A percentile compares a stretch with the other conserved stretches of the same genome.
Evolutionary conservation across 2,113 vertebrate species (phyloP).

Genomic region (Steatornis caripensis): DNA sequence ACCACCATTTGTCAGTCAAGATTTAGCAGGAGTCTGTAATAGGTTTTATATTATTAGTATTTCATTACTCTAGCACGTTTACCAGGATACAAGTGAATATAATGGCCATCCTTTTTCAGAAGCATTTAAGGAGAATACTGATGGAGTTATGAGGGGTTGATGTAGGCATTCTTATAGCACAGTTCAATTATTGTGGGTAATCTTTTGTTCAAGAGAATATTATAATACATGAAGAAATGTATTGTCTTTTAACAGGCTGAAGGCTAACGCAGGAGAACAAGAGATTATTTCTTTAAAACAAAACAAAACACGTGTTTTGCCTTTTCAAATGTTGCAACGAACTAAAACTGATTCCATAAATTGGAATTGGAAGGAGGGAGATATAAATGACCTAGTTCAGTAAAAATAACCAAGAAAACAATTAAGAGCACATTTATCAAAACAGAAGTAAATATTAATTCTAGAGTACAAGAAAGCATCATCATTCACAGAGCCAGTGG

Average conservation of each 20-base stretch:
- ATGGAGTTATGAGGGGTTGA: background rate
- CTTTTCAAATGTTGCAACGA: background rate
- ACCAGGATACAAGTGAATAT: background rate
- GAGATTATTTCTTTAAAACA: background rate
- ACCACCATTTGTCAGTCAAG: background rate
- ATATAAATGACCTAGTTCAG: background rate
- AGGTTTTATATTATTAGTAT: background rate
- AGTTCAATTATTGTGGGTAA: slow-evolving; percentile 17
- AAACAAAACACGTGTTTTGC: background rate
- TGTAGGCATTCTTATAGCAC: background rate
- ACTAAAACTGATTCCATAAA: background rate
- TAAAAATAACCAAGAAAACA: background rate
- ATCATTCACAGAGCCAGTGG: background rate
- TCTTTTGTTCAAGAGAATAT: slow-evolving; percentile 7
- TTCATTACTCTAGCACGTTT: background rate
- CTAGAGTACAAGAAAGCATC: background rate
- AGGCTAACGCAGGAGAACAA: background rate
- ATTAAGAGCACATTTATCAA: background rate
- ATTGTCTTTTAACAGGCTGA: background rate
- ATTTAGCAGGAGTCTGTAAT: slow-evolving; percentile 3
- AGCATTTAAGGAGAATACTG: background rate
- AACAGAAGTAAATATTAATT: background rate
- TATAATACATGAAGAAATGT: background rate
- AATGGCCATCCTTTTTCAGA: background rate
- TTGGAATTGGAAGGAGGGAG: background rate